These are phyloP conservation scores for Dasypolia templi DNA, from an alignment of 2,888 invertebrate genomes.

Conservation along the genomic window DNA sequence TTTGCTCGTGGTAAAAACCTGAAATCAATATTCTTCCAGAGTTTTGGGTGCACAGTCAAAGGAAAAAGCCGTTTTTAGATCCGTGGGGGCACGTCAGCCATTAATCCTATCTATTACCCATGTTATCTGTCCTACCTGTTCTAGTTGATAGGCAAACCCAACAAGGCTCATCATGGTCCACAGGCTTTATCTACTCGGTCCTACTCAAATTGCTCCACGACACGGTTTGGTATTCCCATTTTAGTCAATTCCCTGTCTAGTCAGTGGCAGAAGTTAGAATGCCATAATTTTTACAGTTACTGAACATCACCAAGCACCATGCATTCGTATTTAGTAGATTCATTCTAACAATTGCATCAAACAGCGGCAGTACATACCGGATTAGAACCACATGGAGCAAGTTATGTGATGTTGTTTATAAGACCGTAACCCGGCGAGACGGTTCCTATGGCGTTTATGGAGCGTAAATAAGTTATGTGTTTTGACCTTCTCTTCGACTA, in stretches of 20 bases:
- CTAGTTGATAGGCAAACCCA: not conserved
- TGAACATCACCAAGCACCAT: not conserved
- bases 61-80: not conserved
- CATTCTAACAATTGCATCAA: slow-evolving; percentile 49
- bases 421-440: slow-evolving; percentile 46
- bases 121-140: not conserved
- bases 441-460: slow-evolving; percentile 48
- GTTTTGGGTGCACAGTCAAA: not conserved
- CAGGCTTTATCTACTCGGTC: not conserved
- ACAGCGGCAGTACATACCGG: slow-evolving; percentile 40
- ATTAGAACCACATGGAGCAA: slow-evolving; percentile 45
- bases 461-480: slow-evolving; percentile 52
- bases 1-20: not conserved
- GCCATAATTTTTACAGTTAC: not conserved
- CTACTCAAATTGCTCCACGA: not conserved
- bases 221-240: not conserved
- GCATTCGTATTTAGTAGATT: slow-evolving; percentile 12
- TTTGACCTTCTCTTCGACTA: slow-evolving; percentile 31
- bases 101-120: not conserved
- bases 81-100: too few species aligned
- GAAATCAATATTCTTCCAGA: not conserved
- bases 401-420: slow-evolving; percentile 50
- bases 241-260: not conserved
- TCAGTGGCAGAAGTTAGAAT: not conserved
- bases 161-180: not conserved